phyloP scores from a whole-genome alignment of 35 echinoderm and acorn worm species.

The Anneissia japonica region DNA sequence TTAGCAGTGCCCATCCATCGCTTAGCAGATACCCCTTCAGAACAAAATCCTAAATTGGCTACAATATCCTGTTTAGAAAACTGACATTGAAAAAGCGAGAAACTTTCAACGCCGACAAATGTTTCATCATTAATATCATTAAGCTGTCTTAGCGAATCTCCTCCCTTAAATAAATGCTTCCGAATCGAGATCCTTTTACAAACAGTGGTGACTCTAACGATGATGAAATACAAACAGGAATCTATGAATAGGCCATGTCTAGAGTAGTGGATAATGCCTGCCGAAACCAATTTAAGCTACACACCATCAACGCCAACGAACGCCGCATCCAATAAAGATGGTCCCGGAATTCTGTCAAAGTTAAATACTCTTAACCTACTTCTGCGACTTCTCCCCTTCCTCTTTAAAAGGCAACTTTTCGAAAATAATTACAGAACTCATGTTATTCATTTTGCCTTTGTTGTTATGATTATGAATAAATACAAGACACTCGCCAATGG shows the following conservation, averaged over 20 bases:
- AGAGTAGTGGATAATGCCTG: background rate
- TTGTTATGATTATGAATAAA: too few relatives aligned
- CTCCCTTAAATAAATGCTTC: background rate
- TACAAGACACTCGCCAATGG: too few relatives aligned
- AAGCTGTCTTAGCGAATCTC: background rate
- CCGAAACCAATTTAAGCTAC: background rate
- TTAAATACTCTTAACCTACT: background rate
- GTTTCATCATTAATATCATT: background rate
- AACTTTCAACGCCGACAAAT: background rate
- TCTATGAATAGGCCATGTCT: background rate
- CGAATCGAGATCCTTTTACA: background rate
- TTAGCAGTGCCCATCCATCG: background rate
- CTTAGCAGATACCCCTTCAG: background rate
- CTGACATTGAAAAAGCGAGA: background rate
- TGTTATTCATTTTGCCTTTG: background rate
- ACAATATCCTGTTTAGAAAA: background rate
- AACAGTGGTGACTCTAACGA: background rate
- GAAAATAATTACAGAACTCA: background rate
- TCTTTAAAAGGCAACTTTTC: background rate
- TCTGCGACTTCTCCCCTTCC: background rate
- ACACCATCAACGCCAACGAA: background rate
- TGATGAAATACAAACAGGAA: background rate
- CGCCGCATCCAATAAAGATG: background rate
- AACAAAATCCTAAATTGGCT: background rate
- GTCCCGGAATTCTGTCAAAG: background rate